phyloP scores from a whole-genome alignment of 1,140 invertebrate genomes.

The Physella acuta region DNA sequence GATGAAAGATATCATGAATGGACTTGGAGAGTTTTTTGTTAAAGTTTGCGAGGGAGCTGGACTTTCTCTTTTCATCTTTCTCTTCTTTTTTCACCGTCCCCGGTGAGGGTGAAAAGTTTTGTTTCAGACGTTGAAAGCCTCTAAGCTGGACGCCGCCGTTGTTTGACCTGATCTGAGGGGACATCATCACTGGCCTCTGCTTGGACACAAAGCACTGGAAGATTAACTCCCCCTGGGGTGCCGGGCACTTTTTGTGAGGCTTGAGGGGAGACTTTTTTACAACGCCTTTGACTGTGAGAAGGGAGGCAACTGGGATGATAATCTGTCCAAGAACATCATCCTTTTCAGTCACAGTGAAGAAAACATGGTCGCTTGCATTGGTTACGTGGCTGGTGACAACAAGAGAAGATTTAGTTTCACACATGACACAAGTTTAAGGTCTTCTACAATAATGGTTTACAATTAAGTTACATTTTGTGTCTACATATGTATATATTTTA shows the following conservation, averaged over 20 bases:
- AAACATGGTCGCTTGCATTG: constrained; percentile 44
- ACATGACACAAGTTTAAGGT: no score
- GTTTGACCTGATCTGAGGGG: constrained; percentile 29
- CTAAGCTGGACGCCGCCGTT: constrained; percentile 26
- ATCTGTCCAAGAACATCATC: constrained; percentile 55
- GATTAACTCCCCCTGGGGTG: constrained; percentile 49
- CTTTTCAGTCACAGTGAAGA: constrained; percentile 55
- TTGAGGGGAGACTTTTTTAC: constrained; percentile 41
- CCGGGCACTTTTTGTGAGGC: constrained; percentile 51
- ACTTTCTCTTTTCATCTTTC: constrained; percentile 31
- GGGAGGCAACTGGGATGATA: constrained; percentile 43
- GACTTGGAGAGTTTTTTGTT: constrained; percentile 53
- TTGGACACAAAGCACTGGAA: constrained; percentile 54
- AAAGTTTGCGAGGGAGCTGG: constrained; percentile 41
- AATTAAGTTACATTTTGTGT: no score
- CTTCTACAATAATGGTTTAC: no score
- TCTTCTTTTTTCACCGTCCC: constrained; percentile 29
- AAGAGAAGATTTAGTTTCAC: no score
- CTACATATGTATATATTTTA: no score
- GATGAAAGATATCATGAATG: constrained; percentile 48
- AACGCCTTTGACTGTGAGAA: constrained; percentile 39
- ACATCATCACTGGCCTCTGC: constrained; percentile 29
- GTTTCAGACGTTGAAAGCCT: constrained; percentile 37
- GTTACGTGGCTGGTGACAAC: constrained; percentile 40
- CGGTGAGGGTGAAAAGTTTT: constrained; percentile 32